A percentile compares a stretch with the other conserved stretches of the same genome.
Conservation (phyloP, 37 sponge, comb jelly and placozoan species). For the Corticium candelabrum region DNA sequence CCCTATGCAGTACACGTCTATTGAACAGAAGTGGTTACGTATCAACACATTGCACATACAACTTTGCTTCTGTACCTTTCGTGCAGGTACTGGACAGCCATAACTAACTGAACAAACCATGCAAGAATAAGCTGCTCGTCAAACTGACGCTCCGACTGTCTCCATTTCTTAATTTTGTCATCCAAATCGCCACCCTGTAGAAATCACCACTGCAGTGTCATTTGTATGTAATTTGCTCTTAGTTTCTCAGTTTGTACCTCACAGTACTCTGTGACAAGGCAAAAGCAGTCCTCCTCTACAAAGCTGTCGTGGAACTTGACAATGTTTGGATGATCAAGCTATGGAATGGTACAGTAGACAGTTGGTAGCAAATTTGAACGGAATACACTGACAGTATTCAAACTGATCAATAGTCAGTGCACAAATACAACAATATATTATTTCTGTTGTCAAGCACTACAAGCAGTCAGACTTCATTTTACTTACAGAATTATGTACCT, state of each 20-base stretch:
- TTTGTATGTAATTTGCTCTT: background rate
- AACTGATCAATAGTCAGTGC: no score
- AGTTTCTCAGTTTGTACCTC: constrained; percentile 43
- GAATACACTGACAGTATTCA: no score
- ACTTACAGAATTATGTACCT: no score
- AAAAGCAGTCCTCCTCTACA: constrained; percentile 75
- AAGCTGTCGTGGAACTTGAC: constrained; percentile 93
- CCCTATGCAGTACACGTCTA: constrained; percentile 81
- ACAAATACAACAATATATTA: no score
- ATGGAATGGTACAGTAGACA: constrained; percentile 1
- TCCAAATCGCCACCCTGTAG: constrained; percentile 90
- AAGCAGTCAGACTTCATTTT: no score
- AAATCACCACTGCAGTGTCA: background rate
- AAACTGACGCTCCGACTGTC: constrained; percentile 31
- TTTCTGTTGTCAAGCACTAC: no score
- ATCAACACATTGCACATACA: background rate
- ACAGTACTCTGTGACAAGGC: constrained; percentile 95
- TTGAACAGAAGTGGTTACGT: background rate
- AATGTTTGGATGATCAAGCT: constrained; percentile 91
- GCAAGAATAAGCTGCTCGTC: constrained; percentile 68
- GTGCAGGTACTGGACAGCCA: constrained; percentile 90
- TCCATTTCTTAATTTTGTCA: constrained; percentile 54
- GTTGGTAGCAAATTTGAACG: constrained; percentile 7
- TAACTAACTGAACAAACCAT: constrained; percentile 93
- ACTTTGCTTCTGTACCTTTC: constrained; percentile 24